Evolutionary conservation across 1,140 invertebrate genomes (phyloP).

Genomic region (Drosophila micromelanica): DNA sequence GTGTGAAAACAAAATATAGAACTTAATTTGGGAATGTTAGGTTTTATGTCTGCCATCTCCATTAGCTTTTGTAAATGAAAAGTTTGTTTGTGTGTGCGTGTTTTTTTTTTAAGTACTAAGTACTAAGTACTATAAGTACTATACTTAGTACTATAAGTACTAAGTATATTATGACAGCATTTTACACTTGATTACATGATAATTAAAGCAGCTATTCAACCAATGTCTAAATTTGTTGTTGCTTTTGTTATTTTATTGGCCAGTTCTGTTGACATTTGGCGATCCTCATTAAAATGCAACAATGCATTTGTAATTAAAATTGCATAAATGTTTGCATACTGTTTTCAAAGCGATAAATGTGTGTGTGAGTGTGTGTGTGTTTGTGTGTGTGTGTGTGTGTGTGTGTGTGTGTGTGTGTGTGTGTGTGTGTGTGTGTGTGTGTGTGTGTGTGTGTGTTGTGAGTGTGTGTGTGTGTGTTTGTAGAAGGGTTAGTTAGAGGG

Average conservation of each 20-base stretch:
- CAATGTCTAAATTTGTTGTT: constrained; percentile 10
- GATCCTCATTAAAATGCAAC: constrained; percentile 44
- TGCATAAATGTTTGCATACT: constrained; percentile 49
- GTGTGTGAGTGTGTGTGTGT: too few relatives aligned
- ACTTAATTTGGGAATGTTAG: too few relatives aligned
- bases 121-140: not conserved
- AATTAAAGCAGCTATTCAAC: constrained; percentile 29
- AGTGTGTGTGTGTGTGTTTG: not conserved
- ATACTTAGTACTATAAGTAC: not conserved
- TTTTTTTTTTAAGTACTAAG: too few relatives aligned
- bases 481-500: too few relatives aligned
- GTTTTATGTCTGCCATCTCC: too few relatives aligned
- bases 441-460: not conserved
- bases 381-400: not conserved
- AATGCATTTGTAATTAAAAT: constrained; percentile 57
- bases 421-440: not conserved
- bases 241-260: constrained; percentile 28
- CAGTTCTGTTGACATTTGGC: constrained; percentile 45
- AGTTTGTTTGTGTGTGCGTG: too few relatives aligned
- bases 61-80: too few relatives aligned
- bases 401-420: not conserved
- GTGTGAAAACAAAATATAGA: too few relatives aligned
- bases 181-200: constrained; percentile 37
- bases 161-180: constrained; percentile 11
- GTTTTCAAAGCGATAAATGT: constrained; percentile 12